These are phyloP conservation scores for Oryzias celebensis DNA, from an alignment of 2,113 vertebrate species.

Conservation along the genomic window DNA sequence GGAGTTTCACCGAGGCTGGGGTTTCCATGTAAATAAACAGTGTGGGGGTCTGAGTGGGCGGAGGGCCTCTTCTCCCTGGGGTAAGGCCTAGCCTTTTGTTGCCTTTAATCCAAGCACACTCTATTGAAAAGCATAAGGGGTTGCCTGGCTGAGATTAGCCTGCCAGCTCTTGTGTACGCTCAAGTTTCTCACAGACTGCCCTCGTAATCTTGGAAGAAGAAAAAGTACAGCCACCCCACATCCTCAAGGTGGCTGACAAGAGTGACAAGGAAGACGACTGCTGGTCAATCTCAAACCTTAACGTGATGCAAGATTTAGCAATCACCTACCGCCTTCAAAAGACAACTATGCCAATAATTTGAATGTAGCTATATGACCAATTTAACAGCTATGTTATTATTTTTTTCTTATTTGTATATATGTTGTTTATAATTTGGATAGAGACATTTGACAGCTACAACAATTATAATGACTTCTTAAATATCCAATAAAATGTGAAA, in stretches of 20 bases:
- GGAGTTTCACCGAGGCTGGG: conserved; percentile 73
- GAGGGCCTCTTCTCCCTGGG: conserved; percentile 66
- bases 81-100: conserved; percentile 80
- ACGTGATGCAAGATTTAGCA: conserved; percentile 56
- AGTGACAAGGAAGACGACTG: conserved; percentile 68
- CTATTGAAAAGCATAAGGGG: conserved; percentile 76
- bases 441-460: no score
- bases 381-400: background rate
- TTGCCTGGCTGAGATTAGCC: conserved; percentile 80
- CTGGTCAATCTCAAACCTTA: conserved; percentile 60
- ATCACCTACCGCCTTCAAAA: conserved; percentile 8
- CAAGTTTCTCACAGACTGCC: conserved; percentile 73
- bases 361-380: background rate
- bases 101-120: conserved; percentile 82
- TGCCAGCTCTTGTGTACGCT: conserved; percentile 73
- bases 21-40: conserved; percentile 84
- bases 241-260: conserved; percentile 67
- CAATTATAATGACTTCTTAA: conserved; percentile 1
- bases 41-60: conserved; percentile 73
- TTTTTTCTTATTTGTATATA: no score
- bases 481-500: background rate
- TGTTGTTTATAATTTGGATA: no score
- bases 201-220: conserved; percentile 61
- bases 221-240: conserved; percentile 70
- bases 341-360: conserved; percentile 3